phyloP scores from a whole-genome alignment of 2,888 invertebrate species.

The Drosophila neotestacea region DNA sequence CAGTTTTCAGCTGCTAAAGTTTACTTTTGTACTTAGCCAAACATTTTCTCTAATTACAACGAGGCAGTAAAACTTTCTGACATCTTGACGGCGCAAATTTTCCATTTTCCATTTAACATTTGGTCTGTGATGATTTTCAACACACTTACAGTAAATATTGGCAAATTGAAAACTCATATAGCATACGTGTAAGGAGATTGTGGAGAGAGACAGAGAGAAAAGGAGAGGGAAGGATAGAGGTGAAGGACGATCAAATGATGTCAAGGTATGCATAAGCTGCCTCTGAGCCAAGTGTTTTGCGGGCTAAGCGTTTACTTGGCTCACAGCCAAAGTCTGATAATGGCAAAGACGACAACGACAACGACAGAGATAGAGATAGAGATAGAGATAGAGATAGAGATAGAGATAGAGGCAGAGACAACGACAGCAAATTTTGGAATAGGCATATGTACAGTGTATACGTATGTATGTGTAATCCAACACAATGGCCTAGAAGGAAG shows the following conservation, averaged over 20 bases:
- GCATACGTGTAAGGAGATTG: neutral
- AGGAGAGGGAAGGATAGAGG: neutral
- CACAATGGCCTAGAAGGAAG: conserved; percentile 43
- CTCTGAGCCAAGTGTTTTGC: conserved; percentile 61
- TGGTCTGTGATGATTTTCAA: conserved; percentile 63
- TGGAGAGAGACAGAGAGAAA: neutral
- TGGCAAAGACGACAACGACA: conserved; percentile 30
- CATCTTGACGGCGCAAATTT: conserved; percentile 29
- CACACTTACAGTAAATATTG: conserved; percentile 67
- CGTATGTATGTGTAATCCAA: conserved; percentile 39
- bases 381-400: too few species aligned
- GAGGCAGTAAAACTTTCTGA: conserved; percentile 36
- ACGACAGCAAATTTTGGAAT: conserved; percentile 23
- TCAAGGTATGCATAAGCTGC: conserved; percentile 69
- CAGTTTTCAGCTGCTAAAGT: conserved; percentile 14
- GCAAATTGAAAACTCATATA: conserved; percentile 74
- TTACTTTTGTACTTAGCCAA: conserved; percentile 35
- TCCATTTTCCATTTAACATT: conserved; percentile 11
- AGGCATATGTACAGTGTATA: neutral
- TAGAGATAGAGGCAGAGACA: conserved; percentile 46
- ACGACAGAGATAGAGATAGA: neutral
- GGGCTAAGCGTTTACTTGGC: conserved; percentile 70
- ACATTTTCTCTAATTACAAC: conserved; percentile 51
- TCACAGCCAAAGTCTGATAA: conserved; percentile 71
- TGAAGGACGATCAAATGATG: conserved; percentile 57